A percentile compares a stretch with the other conserved stretches of the same genome.
Conservation (phyloP, 2,113 vertebrate genomes). For the Phyllostomus discolor region DNA sequence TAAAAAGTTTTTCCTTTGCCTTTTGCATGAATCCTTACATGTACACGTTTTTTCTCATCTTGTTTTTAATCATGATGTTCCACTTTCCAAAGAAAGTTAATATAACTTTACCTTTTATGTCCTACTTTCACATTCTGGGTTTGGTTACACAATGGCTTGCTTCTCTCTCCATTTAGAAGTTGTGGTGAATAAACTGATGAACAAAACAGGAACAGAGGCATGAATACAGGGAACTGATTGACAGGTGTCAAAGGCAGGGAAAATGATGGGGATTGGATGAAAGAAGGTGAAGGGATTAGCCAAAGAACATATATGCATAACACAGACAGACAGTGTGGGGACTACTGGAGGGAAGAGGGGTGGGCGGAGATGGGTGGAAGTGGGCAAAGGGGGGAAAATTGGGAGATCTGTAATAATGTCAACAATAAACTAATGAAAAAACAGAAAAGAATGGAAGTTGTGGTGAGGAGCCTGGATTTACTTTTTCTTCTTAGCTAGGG, state of each 20-base stretch:
- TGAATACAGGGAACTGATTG: too few relatives aligned
- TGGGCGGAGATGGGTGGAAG: too few relatives aligned
- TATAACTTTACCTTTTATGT: not conserved
- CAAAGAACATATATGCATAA: too few relatives aligned
- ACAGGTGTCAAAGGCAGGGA: too few relatives aligned
- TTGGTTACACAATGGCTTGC: not conserved
- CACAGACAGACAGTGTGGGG: too few relatives aligned
- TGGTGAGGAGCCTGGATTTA: not conserved
- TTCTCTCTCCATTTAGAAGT: not conserved
- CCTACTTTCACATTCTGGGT: not conserved
- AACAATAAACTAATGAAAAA: too few relatives aligned
- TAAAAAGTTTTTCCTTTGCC: not conserved
- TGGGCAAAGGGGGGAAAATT: too few relatives aligned
- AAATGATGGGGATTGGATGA: too few relatives aligned
- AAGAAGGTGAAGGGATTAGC: too few relatives aligned
- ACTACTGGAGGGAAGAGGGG: too few relatives aligned
- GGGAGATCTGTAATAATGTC: too few relatives aligned
- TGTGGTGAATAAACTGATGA: not conserved
- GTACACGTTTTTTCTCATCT: not conserved
- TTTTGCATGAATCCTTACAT: not conserved
- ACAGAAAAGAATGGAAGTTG: not conserved
- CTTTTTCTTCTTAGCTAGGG: not conserved
- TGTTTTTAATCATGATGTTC: not conserved
- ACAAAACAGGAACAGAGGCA: too few relatives aligned
- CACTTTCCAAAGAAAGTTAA: not conserved